These are phyloP conservation scores for Bilobella aurantiaca DNA, from an alignment of 1,140 invertebrate genomes.

Conservation along the genomic window DNA sequence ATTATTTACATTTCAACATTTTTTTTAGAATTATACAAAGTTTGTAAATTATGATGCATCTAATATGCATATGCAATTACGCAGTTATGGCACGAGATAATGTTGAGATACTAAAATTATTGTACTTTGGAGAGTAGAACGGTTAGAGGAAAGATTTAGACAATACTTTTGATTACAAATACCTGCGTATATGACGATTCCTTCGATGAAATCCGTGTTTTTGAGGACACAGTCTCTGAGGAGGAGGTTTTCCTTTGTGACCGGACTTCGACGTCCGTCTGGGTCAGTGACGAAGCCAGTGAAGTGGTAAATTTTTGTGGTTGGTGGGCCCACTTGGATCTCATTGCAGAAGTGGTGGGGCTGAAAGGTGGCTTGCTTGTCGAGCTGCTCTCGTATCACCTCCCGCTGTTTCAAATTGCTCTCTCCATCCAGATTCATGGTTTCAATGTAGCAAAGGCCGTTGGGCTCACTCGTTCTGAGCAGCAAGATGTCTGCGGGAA, in stretches of 20 bases:
- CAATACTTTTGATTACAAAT: too few species aligned
- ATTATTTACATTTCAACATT: too few species aligned
- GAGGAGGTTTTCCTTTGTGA: conserved; percentile 85
- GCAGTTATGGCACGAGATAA: too few species aligned
- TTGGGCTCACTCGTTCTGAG: conserved; percentile 80
- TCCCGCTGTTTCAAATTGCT: conserved; percentile 97
- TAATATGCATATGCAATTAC: too few species aligned
- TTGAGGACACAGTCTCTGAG: conserved; percentile 87
- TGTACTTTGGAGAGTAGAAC: too few species aligned
- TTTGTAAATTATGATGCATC: too few species aligned
- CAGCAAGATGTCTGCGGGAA: conserved; percentile 89
- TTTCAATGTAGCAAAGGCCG: conserved; percentile 93
- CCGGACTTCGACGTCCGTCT: conserved; percentile 63
- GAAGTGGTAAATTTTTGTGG: conserved; percentile 92
- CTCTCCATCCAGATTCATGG: conserved; percentile 96
- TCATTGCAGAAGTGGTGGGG: conserved; percentile 69
- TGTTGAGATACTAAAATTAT: too few species aligned
- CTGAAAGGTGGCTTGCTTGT: conserved; percentile 58
- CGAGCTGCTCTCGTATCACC: conserved; percentile 58
- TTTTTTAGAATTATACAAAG: too few species aligned
- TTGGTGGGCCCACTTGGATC: conserved; percentile 83
- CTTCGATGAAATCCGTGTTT: conserved; percentile 88
- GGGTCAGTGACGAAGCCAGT: conserved; percentile 77
- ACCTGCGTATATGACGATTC: conserved; percentile 93
- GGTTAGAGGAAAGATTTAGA: too few species aligned